These are phyloP conservation scores for Ooceraea biroi DNA, from an alignment of 1,140 invertebrate species.

Conservation along the genomic window DNA sequence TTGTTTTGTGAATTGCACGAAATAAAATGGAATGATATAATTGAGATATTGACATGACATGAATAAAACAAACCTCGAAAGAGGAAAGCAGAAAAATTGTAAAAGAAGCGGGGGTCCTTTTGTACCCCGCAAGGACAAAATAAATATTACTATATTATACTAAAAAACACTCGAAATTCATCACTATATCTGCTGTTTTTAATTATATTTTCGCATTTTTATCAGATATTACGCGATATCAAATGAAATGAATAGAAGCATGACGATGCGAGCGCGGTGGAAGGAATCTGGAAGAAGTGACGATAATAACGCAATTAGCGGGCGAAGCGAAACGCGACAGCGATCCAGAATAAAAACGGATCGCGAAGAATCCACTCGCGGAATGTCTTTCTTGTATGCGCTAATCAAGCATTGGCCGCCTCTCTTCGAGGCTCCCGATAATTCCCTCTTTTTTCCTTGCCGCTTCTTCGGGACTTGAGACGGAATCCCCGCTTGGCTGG, in stretches of 20 bases:
- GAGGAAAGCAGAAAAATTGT: no score
- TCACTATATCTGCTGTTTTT: background rate
- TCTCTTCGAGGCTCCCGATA: slow-evolving; percentile 48
- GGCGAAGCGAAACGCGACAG: slow-evolving; percentile 56
- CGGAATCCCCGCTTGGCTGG: slow-evolving; percentile 24
- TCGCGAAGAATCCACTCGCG: slow-evolving; percentile 65
- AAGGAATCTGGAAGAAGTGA: slow-evolving; percentile 60
- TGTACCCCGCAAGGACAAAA: no score
- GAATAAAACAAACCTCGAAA: no score
- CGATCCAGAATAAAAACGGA: slow-evolving; percentile 61
- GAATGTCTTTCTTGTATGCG: slow-evolving; percentile 70
- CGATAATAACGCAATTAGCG: slow-evolving; percentile 75
- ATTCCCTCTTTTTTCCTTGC: slow-evolving; percentile 44
- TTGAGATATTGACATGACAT: background rate
- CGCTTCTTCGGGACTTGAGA: background rate
- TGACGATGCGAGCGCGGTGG: background rate
- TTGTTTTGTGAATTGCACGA: slow-evolving; percentile 18
- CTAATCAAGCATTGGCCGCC: slow-evolving; percentile 65
- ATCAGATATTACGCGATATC: background rate
- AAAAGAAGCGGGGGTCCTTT: no score
- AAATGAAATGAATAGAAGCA: background rate
- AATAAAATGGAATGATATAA: background rate
- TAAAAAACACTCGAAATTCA: no score
- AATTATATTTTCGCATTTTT: slow-evolving; percentile 1
- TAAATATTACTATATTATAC: no score